Percentiles rank a stretch among this genome's conserved stretches.
Evolutionary conservation across 2,113 vertebrate species (phyloP).

Genomic region (Pipa parva): DNA sequence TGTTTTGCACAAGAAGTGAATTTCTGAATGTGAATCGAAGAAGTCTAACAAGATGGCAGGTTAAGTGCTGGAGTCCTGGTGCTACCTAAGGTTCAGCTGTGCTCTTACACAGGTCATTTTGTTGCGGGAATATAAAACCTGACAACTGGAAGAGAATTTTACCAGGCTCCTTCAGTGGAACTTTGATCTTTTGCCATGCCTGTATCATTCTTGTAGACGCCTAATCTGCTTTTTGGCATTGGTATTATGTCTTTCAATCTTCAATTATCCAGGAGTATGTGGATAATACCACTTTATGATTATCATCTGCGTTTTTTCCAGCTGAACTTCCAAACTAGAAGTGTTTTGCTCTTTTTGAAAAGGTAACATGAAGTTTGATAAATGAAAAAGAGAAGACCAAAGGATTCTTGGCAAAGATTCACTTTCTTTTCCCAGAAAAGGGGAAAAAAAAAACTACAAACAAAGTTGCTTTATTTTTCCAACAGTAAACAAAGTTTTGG

Average conservation of each 20-base stretch:
- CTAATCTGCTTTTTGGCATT: conserved; percentile 50
- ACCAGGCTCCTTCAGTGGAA: conserved; percentile 61
- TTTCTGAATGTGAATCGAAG: conserved; percentile 95
- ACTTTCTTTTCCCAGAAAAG: conserved; percentile 51
- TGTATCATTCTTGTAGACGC: conserved; percentile 47
- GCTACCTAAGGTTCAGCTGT: conserved; percentile 76
- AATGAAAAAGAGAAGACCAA: conserved; percentile 63
- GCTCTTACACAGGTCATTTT: conserved; percentile 59
- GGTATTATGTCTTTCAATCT: conserved; percentile 57
- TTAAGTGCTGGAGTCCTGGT: conserved; percentile 72
- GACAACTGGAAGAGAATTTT: conserved; percentile 56
- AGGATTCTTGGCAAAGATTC: conserved; percentile 63
- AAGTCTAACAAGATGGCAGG: conserved; percentile 68
- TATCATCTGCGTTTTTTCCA: conserved; percentile 55
- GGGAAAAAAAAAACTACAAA: conserved; percentile 52
- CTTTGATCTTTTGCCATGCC: conserved; percentile 40
- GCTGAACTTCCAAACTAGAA: conserved; percentile 51
- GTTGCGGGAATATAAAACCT: conserved; percentile 45
- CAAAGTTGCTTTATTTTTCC: conserved; percentile 61
- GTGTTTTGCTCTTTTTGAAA: conserved; percentile 27
- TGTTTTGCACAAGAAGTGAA: conserved; percentile 99
- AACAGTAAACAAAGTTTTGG: conserved; percentile 55
- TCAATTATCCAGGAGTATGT: conserved; percentile 45
- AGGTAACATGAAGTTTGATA: conserved; percentile 57
- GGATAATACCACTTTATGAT: conserved; percentile 46